Evolutionary conservation across 64 coral and sea anemone species (phyloP), one percentile per base, ranked within the genome.

Genomic region (Anthopleura sola): DNA sequence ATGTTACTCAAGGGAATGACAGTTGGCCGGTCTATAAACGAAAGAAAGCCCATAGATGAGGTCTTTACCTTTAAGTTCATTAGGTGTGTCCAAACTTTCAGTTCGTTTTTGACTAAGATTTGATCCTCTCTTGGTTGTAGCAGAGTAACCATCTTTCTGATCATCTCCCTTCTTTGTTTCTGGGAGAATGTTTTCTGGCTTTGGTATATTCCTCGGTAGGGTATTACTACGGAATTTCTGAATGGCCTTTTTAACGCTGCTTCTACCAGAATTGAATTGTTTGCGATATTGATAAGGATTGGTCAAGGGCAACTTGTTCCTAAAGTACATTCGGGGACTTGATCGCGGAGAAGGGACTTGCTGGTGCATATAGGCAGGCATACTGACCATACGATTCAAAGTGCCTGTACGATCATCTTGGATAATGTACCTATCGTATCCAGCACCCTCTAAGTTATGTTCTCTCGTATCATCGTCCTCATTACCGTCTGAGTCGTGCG

Each of bases 321-420:
- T 88, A 19, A 95, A 95, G 75, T 91, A 95, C 82, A 88, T 74
- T 26, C 89, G 85, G 28, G 74, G 55, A 53, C 55, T 60, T 20
- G 48, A 77, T 28, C 47, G 37, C 14, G 58, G 32, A 24, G 37
- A 75, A 39, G 57, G 78, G 46, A 76, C 62, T 55, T 82, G 58
- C 51, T 87, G 81, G 75, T 95, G 82, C 38, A 95, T 55, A 82
- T 95, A 91, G 7, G 88, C 89, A 24, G 93, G 93, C 21, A 95
- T 85, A 66, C 93, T 95, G 78, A 95, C 87, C 89, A 95, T 88
- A 21, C 93, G 86, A 46, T 74, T 69, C 10, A 84, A 75, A 23
- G 88, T 81, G 17, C 38, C 14, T 77, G 49, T 34, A 31, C 21
- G 39, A 16, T 84, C 64, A 55, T 84, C 64, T 74, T 83, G 78